Evolutionary conservation across 1,140 invertebrate species (phyloP).

Genomic region (Drosophila sp.): DNA sequence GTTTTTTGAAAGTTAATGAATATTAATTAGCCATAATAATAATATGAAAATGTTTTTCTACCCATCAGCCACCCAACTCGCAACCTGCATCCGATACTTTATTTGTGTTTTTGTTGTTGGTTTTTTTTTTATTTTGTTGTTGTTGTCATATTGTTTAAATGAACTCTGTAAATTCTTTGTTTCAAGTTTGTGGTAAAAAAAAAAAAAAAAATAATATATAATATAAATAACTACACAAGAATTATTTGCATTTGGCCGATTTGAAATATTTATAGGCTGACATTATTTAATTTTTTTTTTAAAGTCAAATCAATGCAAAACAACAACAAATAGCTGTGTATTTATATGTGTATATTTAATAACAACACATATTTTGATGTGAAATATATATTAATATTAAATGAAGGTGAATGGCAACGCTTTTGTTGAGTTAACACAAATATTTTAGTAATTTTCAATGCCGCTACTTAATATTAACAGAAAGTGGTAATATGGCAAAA

Average conservation of each 20-base stretch:
- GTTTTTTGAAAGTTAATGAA: slow-evolving; percentile 50
- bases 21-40: slow-evolving; percentile 76
- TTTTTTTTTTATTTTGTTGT: slow-evolving; percentile 13
- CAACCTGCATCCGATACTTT: background rate
- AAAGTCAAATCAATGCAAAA: slow-evolving; percentile 21
- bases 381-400: background rate
- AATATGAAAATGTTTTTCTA: slow-evolving; percentile 52
- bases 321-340: background rate
- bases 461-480: too few relatives aligned
- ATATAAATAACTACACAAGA: slow-evolving; percentile 11
- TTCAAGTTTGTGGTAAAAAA: slow-evolving; percentile 28
- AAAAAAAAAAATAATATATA: slow-evolving; percentile 9
- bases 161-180: slow-evolving; percentile 46
- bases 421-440: background rate
- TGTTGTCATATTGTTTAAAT: slow-evolving; percentile 50
- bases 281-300: background rate
- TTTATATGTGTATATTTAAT: background rate
- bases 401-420: background rate
- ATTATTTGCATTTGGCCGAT: slow-evolving; percentile 14
- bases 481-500: too few relatives aligned
- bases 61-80: background rate
- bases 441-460: slow-evolving; percentile 2
- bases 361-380: background rate
- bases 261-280: slow-evolving; percentile 16
- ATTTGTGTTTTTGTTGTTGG: slow-evolving; percentile 7